phyloP scores from a whole-genome alignment of 1,140 invertebrate genomes.

The Nasonia giraulti region DNA sequence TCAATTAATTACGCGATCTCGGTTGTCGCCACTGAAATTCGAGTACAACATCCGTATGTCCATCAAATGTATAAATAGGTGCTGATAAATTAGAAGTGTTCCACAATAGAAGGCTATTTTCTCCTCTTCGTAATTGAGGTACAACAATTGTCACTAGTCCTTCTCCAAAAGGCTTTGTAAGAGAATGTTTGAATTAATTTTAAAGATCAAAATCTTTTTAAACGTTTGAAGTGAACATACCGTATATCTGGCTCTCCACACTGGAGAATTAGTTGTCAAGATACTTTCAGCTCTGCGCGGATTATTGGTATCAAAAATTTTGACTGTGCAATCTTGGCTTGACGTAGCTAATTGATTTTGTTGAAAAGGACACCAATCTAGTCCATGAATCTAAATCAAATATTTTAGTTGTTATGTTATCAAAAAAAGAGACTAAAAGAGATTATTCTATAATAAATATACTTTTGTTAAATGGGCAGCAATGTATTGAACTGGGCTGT shows the following conservation, averaged over 20 bases:
- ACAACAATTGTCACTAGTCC: constrained; percentile 93
- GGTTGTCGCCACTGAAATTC: constrained; percentile 94
- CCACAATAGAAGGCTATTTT: constrained; percentile 90
- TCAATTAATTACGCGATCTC: constrained; percentile 69
- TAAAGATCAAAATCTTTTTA: neutral
- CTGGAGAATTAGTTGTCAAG: constrained; percentile 89
- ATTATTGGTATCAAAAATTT: constrained; percentile 94
- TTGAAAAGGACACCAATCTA: constrained; percentile 93
- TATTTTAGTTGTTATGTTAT: neutral
- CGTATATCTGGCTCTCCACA: constrained; percentile 94
- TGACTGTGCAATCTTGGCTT: constrained; percentile 95
- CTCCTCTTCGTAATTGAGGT: constrained; percentile 85
- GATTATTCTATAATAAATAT: constrained; percentile 30
- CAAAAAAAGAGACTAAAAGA: constrained; percentile 8
- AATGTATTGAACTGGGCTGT: constrained; percentile 92
- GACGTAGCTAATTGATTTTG: constrained; percentile 93
- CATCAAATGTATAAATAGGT: constrained; percentile 91
- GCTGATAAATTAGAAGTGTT: constrained; percentile 81
- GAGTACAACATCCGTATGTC: constrained; percentile 94
- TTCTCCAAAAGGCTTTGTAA: constrained; percentile 89
- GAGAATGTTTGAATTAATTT: constrained; percentile 41
- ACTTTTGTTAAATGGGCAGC: constrained; percentile 92
- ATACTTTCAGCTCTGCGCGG: constrained; percentile 87
- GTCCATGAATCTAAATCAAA: constrained; percentile 85
- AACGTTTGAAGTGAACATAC: constrained; percentile 69